Evolutionary conservation across 2,113 vertebrate genomes (phyloP), one percentile per base, ranked within the genome.

Genomic region (Canis aureus): DNA sequence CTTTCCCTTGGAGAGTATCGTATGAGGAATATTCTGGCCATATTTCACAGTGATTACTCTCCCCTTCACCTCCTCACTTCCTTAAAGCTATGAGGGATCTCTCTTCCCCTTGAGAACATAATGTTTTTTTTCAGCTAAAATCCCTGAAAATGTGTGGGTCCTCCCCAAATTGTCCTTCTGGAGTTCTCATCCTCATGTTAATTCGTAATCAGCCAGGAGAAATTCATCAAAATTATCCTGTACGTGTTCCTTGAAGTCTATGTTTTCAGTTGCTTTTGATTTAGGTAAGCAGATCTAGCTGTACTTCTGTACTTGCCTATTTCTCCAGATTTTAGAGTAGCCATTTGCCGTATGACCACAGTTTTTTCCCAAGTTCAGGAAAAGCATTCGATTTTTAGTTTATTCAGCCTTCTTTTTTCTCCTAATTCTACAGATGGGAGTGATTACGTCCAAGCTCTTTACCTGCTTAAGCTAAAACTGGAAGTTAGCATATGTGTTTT

Each of bases 51-150:
- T 35, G 17, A 55, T 60, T 35, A 22, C 8, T 84, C 1, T 74
- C 64, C 4, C n/a, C 2, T 8, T 19, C 3, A 1, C 1, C 8
- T 5, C 2, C 0, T 1, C 49, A 8, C 60, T 59, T 11, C 22
- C 29, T 49, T 11, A 27, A 43, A 64, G n/a, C 12, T 22, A 29
- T 38, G 27, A n/a, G 35, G 19, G 11, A 49, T 84, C 15, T 88
- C 60, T 88, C 22, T 91, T n/a, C 20, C 32, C 12, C 38, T 67
- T 59, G 51, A 43, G 25, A 79, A 59, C 0, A 1, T 84, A 59
- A 2, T 20, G 59, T 73, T 43, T 43, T 95, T 32, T 15, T 83
- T 51, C 13, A 25, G 13, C 11, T 49, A 71, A 93, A 92, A 76
- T 10, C 35, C 12, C 76, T 25, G 57, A n/a, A 89, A 59, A 4